Percentiles rank a stretch among this genome's conserved stretches.
Conservation (phyloP, 2,797 vertebrate species). For the Sylvia borin region DNA sequence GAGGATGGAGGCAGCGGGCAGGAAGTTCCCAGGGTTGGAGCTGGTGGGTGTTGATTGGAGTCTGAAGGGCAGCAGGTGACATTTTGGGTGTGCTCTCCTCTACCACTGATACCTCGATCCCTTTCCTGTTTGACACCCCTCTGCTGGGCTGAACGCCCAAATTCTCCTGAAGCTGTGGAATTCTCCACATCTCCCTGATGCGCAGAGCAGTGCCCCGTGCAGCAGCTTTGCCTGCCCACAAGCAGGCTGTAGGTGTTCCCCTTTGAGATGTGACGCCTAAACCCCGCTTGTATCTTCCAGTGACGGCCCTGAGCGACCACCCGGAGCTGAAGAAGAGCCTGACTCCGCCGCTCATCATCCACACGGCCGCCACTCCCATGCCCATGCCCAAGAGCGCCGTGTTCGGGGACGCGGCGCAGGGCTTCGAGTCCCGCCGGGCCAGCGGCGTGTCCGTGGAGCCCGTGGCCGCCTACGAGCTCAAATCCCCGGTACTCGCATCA, state of each 20-base stretch:
- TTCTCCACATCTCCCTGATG: neutral
- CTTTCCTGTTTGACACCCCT: neutral
- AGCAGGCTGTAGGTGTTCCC: neutral
- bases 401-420: conserved; percentile 78
- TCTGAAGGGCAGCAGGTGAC: neutral
- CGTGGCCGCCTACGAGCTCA: conserved; percentile 79
- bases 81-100: neutral
- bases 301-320: conserved; percentile 89
- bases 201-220: rapidly evolving
- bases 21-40: neutral
- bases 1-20: neutral
- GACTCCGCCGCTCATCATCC: conserved; percentile 95
- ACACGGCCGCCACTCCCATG: conserved; percentile 96
- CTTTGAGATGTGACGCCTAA: neutral
- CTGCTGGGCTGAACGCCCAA: neutral
- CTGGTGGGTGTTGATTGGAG: neutral
- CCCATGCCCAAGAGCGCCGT: conserved; percentile 89
- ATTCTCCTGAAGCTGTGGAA: neutral
- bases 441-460: conserved; percentile 88
- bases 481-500: conserved; percentile 83
- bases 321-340: conserved; percentile 90
- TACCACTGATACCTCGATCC: neutral
- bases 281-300: conserved; percentile 59
- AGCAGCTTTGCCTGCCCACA: neutral
- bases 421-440: conserved; percentile 82